A percentile compares a stretch with the other conserved stretches of the same genome.
phyloP scores from a whole-genome alignment of 2,888 invertebrate genomes.

The Stramonita haemastoma region DNA sequence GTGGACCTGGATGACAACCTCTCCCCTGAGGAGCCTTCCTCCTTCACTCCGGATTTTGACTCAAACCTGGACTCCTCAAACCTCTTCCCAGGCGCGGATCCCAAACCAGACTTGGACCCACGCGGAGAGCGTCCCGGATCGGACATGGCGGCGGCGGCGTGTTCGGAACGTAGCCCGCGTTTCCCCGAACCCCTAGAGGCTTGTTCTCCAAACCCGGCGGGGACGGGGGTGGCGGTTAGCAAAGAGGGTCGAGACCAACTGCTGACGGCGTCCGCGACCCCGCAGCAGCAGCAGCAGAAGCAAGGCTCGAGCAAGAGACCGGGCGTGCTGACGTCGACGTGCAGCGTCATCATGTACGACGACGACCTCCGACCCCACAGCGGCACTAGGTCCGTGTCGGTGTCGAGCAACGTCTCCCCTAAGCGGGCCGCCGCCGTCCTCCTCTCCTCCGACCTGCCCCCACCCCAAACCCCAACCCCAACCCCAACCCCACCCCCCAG shows the following conservation, averaged over 20 bases:
- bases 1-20: slow-evolving; percentile 45
- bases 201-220: too few species aligned
- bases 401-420: slow-evolving; percentile 35
- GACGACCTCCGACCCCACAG: slow-evolving; percentile 37
- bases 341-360: slow-evolving; percentile 51
- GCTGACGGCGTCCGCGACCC: not conserved
- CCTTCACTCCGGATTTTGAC: too few species aligned
- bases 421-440: not conserved
- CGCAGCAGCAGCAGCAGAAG: not conserved
- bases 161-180: not conserved
- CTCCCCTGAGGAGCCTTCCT: slow-evolving; percentile 22
- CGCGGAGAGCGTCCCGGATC: not conserved
- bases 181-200: not conserved
- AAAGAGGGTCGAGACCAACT: not conserved
- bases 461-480: too few species aligned
- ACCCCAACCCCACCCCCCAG: too few species aligned
- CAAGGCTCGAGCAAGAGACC: not conserved
- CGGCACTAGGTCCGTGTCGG: not conserved
- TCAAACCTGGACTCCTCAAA: not conserved
- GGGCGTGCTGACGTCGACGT: slow-evolving; percentile 40
- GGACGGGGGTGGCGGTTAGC: too few species aligned
- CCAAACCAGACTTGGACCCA: not conserved
- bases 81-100: not conserved
- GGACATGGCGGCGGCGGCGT: not conserved
- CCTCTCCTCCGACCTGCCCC: too few species aligned